Conservation (phyloP, 2,888 invertebrate genomes). For the Eupithecia insigniata region DNA sequence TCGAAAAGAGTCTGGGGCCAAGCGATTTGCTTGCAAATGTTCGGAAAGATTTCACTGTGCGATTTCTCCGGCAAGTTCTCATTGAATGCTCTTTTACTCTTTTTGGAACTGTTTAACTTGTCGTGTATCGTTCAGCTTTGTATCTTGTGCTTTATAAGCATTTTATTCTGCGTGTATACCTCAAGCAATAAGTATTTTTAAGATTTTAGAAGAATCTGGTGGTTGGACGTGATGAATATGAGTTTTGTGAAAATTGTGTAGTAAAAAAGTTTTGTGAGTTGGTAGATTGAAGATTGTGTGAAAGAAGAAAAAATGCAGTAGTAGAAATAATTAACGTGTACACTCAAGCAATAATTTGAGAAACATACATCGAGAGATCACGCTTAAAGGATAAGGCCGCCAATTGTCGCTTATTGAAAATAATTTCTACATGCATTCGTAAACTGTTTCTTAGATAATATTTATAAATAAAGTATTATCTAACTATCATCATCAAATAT, state of each 20-base stretch:
- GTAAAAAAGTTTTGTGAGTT: not conserved
- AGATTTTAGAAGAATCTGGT: not conserved
- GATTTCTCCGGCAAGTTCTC: constrained; percentile 24
- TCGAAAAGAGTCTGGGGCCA: constrained; percentile 61
- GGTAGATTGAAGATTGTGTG: not conserved
- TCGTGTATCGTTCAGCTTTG: constrained; percentile 22
- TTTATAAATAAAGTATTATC: too few species aligned
- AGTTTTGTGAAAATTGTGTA: not conserved
- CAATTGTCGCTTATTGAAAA: not conserved
- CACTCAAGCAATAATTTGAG: constrained; percentile 12
- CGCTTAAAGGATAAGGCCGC: not conserved
- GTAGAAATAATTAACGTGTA: constrained; percentile 6
- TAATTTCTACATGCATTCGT: too few species aligned
- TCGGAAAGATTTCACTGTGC: constrained; percentile 32
- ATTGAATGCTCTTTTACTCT: constrained; percentile 23
- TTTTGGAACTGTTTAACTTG: constrained; percentile 22
- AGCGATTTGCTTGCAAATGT: constrained; percentile 31
- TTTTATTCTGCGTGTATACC: constrained; percentile 44
- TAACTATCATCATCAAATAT: not conserved
- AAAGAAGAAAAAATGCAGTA: not conserved
- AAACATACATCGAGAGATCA: not conserved
- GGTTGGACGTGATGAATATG: not conserved
- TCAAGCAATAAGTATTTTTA: constrained; percentile 63
- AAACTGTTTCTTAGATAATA: too few species aligned
- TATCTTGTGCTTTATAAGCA: constrained; percentile 11